Conservation (phyloP, 2,888 invertebrate genomes). For the Agriopis aurantiaria region DNA sequence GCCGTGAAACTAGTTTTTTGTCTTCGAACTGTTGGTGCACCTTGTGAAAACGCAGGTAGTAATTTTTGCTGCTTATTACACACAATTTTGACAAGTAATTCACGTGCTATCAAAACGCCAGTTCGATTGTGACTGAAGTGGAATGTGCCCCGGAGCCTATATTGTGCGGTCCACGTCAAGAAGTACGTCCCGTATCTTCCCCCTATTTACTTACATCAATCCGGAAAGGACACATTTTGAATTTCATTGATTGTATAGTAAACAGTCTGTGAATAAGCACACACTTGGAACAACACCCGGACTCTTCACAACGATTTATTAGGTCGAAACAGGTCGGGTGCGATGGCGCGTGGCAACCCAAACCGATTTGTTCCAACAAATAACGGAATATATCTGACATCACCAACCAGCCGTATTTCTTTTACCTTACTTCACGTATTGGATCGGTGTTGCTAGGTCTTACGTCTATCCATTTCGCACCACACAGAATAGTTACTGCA, state of each 20-base stretch:
- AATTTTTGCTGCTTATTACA: no score
- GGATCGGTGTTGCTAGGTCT: slow-evolving; percentile 17
- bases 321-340: slow-evolving; percentile 39
- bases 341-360: slow-evolving; percentile 42
- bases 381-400: slow-evolving; percentile 41
- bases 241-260: slow-evolving; percentile 22
- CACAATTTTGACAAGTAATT: no score
- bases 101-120: no score
- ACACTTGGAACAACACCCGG: slow-evolving; percentile 35
- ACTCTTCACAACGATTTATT: slow-evolving; percentile 40
- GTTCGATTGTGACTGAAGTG: no score
- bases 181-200: no score
- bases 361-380: slow-evolving; percentile 43
- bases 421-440: slow-evolving; percentile 29
- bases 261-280: slow-evolving; percentile 30
- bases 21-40: no score
- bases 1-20: no score
- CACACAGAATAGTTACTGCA: background rate
- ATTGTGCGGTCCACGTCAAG: no score
- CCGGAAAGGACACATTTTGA: no score
- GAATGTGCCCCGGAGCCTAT: no score
- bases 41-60: no score
- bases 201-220: no score
- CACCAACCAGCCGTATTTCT: slow-evolving; percentile 30
- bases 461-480: background rate